phyloP scores from a whole-genome alignment of 2,797 vertebrate species.

The Scolopax rusticola region DNA sequence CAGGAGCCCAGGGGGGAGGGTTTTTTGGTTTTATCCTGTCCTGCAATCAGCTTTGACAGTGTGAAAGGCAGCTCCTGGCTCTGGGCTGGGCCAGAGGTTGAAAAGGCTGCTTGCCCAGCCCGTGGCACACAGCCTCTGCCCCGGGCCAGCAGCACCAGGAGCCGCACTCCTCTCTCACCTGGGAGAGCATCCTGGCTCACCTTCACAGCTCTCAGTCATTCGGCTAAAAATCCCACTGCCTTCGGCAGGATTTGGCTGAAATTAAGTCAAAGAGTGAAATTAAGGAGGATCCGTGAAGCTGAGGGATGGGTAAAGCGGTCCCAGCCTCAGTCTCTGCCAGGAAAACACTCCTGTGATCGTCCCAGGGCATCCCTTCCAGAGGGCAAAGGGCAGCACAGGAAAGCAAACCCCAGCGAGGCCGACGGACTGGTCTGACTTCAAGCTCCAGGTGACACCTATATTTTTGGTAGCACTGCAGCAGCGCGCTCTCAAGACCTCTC shows the following conservation, averaged over 20 bases:
- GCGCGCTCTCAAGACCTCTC: fast-evolving
- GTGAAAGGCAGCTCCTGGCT: background rate
- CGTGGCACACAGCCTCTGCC: background rate
- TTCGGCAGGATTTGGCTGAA: background rate
- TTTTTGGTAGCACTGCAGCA: background rate
- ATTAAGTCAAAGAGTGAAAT: background rate
- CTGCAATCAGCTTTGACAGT: background rate
- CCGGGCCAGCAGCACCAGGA: fast-evolving
- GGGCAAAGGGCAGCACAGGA: fast-evolving
- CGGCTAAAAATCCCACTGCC: fast-evolving
- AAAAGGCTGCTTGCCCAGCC: background rate
- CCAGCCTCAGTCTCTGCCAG: background rate
- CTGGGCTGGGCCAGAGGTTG: background rate
- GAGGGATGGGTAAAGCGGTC: background rate
- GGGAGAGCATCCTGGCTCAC: background rate
- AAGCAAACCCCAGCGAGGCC: background rate
- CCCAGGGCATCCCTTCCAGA: background rate
- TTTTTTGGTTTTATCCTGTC: background rate
- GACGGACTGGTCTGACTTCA: background rate
- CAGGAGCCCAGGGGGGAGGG: background rate
- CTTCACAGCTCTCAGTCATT: fast-evolving
- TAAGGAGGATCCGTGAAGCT: background rate
- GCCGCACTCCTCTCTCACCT: background rate
- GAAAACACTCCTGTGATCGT: fast-evolving
- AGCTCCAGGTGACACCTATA: fast-evolving